phyloP scores from a whole-genome alignment of 2,888 invertebrate species.

The Willowsia nigromaculata region DNA sequence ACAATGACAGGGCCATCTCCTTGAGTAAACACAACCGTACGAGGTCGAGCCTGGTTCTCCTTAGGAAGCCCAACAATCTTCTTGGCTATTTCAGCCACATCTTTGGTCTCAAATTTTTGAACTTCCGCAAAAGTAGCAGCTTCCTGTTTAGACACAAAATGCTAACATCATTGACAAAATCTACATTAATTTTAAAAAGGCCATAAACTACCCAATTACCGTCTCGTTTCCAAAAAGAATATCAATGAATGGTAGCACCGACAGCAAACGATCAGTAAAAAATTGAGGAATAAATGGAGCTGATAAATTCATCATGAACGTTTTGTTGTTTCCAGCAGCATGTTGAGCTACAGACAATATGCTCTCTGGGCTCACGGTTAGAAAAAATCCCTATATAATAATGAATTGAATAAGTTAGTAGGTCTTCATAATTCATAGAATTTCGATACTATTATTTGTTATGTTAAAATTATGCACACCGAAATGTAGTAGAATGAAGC shows the following conservation, averaged over 20 bases:
- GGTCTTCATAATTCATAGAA: background rate
- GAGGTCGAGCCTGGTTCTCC: conserved; percentile 85
- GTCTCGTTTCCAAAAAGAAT: conserved; percentile 96
- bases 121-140: conserved; percentile 91
- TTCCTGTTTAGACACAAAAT: conserved; percentile 87
- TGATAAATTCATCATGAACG: conserved; percentile 95
- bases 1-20: conserved; percentile 92
- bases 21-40: conserved; percentile 95
- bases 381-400: conserved; percentile 98
- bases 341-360: conserved; percentile 92
- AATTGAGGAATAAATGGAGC: conserved; percentile 96
- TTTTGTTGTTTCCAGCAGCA: conserved; percentile 86
- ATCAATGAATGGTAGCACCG: conserved; percentile 94
- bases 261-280: conserved; percentile 90
- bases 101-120: conserved; percentile 86
- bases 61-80: conserved; percentile 89
- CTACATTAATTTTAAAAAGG: no score
- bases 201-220: no score
- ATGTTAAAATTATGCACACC: conserved; percentile 83
- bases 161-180: no score
- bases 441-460: no score
- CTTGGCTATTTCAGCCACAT: conserved; percentile 90
- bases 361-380: conserved; percentile 95
- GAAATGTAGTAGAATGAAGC: conserved; percentile 94
- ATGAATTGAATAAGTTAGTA: background rate